Base-by-base conservation (phyloP, 2,888 invertebrate species). In the Strigamia crassipes region DNA sequence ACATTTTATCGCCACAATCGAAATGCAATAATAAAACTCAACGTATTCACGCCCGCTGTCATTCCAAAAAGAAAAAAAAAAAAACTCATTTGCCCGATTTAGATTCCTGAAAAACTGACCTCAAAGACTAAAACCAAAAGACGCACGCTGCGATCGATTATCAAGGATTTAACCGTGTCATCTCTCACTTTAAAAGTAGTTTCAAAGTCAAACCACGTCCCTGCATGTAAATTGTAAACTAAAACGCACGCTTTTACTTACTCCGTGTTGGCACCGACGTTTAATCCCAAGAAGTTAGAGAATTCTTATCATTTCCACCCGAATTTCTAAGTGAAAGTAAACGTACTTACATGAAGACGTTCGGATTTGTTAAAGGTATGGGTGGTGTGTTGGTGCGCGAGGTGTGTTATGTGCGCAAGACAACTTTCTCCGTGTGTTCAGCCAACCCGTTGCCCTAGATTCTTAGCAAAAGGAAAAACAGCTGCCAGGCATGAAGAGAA, bases 391-490 rank as follows among this genome's bases (percentile, higher is more conserved):
- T 73, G 73, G 13, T 27, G 73, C 31, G 73, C 73, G 73, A 23
- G 6, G 73, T 73, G 73, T 73, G 73, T 73, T 73, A 31, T 73
- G 73, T 73, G 31, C 56, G 73, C 15, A n/a, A 31, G 73, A 73
- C 73, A 73, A 73, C 73, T 73, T 73, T 73, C 73, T 73, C 73
- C 73, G 73, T 73, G 73, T 73, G 31, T 73, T 73, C 73, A 73
- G 73, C 73, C 73, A 73, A 73, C 73, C 73, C 31, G 73, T 73
- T 73, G 73, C 27, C 73, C 73, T 73, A 73, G 73, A 73, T 73
- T 73, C 73, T 5, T 73, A 31, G 73, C 73, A 73, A 73, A 73
- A 73, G 73, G 73, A 73, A 73, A 73, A 73, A 73, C 73, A 73
- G 73, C 73, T 73, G 73, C 73, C 31, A 73, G 73, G 73, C 73